These are phyloP conservation scores for Forbesichthys agassizii DNA, from an alignment of 2,113 vertebrate genomes.

Conservation along the genomic window DNA sequence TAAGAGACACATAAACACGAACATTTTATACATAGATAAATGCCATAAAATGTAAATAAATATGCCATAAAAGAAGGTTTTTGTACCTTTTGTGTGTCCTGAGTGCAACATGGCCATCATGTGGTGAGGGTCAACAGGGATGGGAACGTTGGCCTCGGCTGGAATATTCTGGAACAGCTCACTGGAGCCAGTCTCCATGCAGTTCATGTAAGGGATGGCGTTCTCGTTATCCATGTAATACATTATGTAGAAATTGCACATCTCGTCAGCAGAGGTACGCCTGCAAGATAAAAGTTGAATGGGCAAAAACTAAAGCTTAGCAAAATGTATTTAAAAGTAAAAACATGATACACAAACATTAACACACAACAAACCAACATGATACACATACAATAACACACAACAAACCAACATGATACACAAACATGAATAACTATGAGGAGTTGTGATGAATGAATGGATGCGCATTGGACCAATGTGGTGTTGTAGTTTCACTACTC, in stretches of 20 bases:
- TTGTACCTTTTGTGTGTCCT: conserved; percentile 80
- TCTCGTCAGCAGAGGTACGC: conserved; percentile 91
- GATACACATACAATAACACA: background rate
- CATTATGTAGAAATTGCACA: conserved; percentile 99
- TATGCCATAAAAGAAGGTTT: background rate
- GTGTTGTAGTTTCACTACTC: conserved; percentile 44
- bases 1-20: background rate
- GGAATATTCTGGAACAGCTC: conserved; percentile 87
- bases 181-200: conserved; percentile 80
- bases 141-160: conserved; percentile 85
- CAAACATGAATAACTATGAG: background rate
- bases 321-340: too few relatives aligned
- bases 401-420: background rate
- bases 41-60: background rate
- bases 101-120: conserved; percentile 80
- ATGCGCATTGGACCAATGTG: background rate
- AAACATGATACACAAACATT: background rate
- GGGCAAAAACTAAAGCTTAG: background rate
- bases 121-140: conserved; percentile 79
- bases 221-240: conserved; percentile 95
- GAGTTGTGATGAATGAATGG: too few relatives aligned
- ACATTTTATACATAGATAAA: background rate
- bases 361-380: too few relatives aligned
- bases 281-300: conserved; percentile 67
- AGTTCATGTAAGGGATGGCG: conserved; percentile 88